Conservation (phyloP, 2,888 invertebrate species). For the Leucoma salicis region DNA sequence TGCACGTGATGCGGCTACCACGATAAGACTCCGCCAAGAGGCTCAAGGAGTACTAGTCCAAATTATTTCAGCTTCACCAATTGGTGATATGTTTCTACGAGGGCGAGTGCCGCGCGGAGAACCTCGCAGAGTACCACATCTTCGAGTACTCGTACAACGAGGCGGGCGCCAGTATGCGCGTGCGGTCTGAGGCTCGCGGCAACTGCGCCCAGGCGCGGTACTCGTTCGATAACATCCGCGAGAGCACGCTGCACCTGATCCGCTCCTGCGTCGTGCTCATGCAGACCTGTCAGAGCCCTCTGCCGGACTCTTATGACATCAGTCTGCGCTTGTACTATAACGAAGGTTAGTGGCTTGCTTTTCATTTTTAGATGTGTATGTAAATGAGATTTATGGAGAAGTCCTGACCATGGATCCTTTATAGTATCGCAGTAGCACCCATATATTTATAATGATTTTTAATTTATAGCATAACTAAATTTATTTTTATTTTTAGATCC, state of each 20-base stretch:
- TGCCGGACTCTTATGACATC: slow-evolving; percentile 47
- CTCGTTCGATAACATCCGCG: slow-evolving; percentile 49
- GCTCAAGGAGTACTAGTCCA: no score
- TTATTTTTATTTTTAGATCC: no score
- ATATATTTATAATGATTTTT: no score
- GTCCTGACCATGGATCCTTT: no score
- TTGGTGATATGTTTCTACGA: slow-evolving; percentile 68
- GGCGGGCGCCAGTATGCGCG: slow-evolving; percentile 30
- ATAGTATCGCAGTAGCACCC: no score
- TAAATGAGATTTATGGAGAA: no score
- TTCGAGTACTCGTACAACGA: slow-evolving; percentile 57
- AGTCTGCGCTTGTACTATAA: slow-evolving; percentile 66
- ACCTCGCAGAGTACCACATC: slow-evolving; percentile 59
- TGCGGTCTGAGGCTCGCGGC: slow-evolving; percentile 39
- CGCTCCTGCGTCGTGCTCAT: slow-evolving; percentile 48
- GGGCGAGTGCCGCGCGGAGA: slow-evolving; percentile 51
- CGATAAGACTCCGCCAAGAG: no score
- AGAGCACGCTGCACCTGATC: slow-evolving; percentile 47
- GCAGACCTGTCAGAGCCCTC: slow-evolving; percentile 34
- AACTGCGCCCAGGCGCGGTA: slow-evolving; percentile 29
- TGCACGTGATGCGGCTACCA: no score
- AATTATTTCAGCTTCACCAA: slow-evolving; percentile 60
- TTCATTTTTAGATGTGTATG: no score
- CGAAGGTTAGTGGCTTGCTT: slow-evolving; percentile 46
- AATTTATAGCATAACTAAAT: no score